A percentile compares a stretch with the other conserved stretches of the same genome.
phyloP scores from a whole-genome alignment of 2,888 invertebrate genomes.

The Eledone cirrhosa region DNA sequence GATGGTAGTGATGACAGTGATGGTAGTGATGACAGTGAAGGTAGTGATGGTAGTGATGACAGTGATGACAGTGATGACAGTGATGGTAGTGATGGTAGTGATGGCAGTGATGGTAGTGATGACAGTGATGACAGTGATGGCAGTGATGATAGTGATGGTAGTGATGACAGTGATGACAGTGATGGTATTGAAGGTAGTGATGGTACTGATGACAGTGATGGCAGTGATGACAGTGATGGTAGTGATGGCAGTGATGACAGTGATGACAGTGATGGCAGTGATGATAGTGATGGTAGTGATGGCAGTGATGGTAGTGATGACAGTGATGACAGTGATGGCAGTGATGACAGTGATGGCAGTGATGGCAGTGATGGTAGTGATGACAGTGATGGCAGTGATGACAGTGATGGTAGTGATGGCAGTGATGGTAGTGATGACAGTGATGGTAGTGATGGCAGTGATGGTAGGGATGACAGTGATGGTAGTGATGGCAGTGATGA shows the following conservation, averaged over 20 bases:
- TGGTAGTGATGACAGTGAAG: too few species aligned
- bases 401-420: not conserved
- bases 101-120: not conserved
- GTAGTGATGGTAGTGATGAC: too few species aligned
- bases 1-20: too few species aligned
- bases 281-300: conserved; percentile 9
- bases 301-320: not conserved
- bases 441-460: conserved; percentile 4
- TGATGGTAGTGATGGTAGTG: conserved; percentile 13
- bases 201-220: not conserved
- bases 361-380: not conserved
- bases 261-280: conserved; percentile 14
- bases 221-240: conserved; percentile 1
- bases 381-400: conserved; percentile 9
- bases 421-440: conserved; percentile 8
- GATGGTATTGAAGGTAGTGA: too few species aligned
- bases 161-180: not conserved
- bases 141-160: conserved; percentile 5
- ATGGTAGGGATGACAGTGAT: conserved; percentile 1
- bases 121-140: conserved; percentile 11
- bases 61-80: conserved; percentile 15
- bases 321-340: conserved; percentile 7
- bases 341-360: conserved; percentile 3
- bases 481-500: not conserved
- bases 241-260: not conserved